Conservation (phyloP, 2,797 vertebrate species). For the Crocodylus rhombifer region DNA sequence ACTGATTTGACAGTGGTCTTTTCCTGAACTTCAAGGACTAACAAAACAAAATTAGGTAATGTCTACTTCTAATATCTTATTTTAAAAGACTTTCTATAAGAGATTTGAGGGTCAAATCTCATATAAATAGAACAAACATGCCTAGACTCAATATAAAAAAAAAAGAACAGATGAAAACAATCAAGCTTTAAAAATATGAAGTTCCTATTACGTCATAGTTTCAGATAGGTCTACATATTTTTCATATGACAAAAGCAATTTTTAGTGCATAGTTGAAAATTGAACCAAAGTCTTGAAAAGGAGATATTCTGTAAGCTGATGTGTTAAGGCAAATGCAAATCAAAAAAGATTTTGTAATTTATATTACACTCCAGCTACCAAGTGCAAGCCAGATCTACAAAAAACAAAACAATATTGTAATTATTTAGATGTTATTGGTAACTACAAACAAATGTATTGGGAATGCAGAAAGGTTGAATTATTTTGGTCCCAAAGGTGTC, state of each 20-base stretch:
- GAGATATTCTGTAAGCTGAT: background rate
- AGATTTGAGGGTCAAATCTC: background rate
- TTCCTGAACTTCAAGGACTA: background rate
- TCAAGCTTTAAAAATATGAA: background rate
- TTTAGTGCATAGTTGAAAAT: background rate
- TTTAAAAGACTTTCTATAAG: background rate
- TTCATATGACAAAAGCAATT: background rate
- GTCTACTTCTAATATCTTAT: background rate
- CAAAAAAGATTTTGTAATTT: background rate
- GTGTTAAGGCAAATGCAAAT: slow-evolving; percentile 22
- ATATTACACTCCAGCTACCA: background rate
- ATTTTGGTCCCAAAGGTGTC: background rate
- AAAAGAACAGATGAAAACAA: background rate
- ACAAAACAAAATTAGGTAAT: background rate
- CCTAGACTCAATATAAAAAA: background rate
- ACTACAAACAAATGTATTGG: background rate
- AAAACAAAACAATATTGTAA: background rate
- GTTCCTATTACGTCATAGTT: background rate
- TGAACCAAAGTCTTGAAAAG: background rate
- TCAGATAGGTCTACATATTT: background rate
- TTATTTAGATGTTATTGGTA: background rate
- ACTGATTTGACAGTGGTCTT: background rate
- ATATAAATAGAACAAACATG: background rate
- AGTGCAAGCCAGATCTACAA: background rate
- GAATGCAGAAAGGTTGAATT: background rate